A percentile compares a stretch with the other conserved stretches of the same genome.
Conservation (phyloP, 2,113 vertebrate genomes). For the Eclectus roratus region DNA sequence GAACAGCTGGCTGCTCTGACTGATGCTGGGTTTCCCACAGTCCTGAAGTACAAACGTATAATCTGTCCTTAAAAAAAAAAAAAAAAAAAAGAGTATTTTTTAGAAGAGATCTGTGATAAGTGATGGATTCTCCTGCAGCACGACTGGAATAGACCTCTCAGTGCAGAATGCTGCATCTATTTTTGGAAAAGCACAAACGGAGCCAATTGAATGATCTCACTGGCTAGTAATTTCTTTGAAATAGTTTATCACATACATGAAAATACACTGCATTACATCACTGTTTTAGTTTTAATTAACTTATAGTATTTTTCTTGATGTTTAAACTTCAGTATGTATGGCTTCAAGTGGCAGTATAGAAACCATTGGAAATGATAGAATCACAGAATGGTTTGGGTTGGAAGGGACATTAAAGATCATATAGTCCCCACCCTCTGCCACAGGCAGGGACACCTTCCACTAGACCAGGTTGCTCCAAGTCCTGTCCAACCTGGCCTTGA, state of each 20-base stretch:
- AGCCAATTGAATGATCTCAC: conserved; percentile 29
- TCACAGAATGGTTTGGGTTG: neutral
- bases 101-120: neutral
- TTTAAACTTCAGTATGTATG: neutral
- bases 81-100: neutral
- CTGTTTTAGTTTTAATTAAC: neutral
- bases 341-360: neutral
- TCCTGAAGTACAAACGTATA: neutral
- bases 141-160: neutral
- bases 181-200: neutral
- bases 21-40: neutral
- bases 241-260: neutral
- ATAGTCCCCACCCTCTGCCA: neutral
- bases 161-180: neutral
- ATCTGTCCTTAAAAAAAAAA: neutral
- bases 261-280: neutral
- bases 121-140: neutral
- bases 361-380: neutral
- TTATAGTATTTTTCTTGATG: neutral
- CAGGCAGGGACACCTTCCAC: neutral
- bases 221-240: conserved; percentile 35
- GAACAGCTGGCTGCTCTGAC: neutral
- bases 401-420: neutral
- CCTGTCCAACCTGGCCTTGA: neutral
- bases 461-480: neutral